Evolutionary conservation across 2,888 invertebrate species (phyloP).

Genomic region (Parelbella ahira): DNA sequence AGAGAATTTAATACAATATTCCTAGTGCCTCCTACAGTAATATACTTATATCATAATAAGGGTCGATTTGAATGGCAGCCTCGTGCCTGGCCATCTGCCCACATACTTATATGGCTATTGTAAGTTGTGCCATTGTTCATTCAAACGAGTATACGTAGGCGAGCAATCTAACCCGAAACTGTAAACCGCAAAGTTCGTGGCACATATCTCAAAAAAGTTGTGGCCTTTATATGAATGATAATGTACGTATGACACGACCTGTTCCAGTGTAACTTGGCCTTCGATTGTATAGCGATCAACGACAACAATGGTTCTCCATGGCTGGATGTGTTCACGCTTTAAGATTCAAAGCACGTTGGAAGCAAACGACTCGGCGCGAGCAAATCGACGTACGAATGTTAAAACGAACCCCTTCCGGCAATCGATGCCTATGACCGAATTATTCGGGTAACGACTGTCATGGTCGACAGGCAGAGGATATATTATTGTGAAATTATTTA

Average conservation of each 20-base stretch:
- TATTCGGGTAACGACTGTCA: conserved; percentile 14
- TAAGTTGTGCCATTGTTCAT: too few species aligned
- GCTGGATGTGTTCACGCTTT: conserved; percentile 11
- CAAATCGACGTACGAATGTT: conserved; percentile 31
- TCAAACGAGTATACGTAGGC: too few species aligned
- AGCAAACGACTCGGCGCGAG: conserved; percentile 26
- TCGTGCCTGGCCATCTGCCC: too few species aligned
- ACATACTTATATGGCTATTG: too few species aligned
- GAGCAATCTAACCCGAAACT: conserved; percentile 23
- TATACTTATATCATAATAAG: too few species aligned
- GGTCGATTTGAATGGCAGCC: too few species aligned
- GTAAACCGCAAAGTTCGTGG: conserved; percentile 21
- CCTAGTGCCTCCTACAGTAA: too few species aligned
- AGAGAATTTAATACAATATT: too few species aligned
- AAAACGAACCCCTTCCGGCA: conserved; percentile 27
- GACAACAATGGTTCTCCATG: neutral
- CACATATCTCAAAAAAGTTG: conserved; percentile 23
- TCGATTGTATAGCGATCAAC: neutral
- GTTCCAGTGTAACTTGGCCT: conserved; percentile 15
- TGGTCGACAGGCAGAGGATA: neutral
- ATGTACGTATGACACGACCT: conserved; percentile 1
- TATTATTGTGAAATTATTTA: too few species aligned
- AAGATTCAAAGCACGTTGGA: conserved; percentile 28
- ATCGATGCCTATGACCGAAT: conserved; percentile 20
- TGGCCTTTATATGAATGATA: conserved; percentile 23